Base-by-base conservation (phyloP, 1,140 invertebrate genomes). In the Musca vetustissima region DNA sequence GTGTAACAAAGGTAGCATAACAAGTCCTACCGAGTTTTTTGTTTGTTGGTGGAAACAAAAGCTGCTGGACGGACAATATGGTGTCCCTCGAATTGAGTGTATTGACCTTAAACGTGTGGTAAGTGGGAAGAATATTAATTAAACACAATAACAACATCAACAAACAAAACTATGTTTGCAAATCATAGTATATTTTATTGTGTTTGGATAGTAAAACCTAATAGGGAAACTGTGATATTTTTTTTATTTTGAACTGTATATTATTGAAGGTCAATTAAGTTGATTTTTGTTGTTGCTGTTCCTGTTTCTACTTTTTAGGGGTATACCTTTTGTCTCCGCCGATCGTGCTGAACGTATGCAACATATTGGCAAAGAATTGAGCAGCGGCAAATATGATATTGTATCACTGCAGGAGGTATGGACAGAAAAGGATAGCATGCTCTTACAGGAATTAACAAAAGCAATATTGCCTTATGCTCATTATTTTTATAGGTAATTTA, bases 331-430 rank as follows among this genome's bases (percentile, higher is more conserved):
- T 70, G 83, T 94, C 72, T 91, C 93, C 3, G 92, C 91, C 82
- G 85, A 97, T 77, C 87, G 92, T 57, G 84, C 84, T 64, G 84
- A 87, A 70, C 86, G 96, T 76, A 91, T 98, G 69, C 77, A 88
- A 73, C 93, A 93, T 11, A 94, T 98, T 71, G 91, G 89, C 36
- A 86, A 91, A 57, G 88, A 90, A 74, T 81, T 98, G 53, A 78
- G 83, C 13, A 84, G 82, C 21, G 89, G 88, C 59, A 82, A 88
- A 19, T 94, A 94, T 85, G 94, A 97, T 83, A 88, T 98, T 74
- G 91, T 97, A 1, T 93, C 95, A 68, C 83, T 98, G 14, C 95
- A 98, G 87, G 96, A 98, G 87, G 88, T 98, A 15, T 96, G 94
- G 94, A 86, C 86, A 9, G 83, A 89, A 36, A 75, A 84, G 53